These are phyloP conservation scores for Potamarius usumacintae DNA, from an alignment of 2,113 vertebrate genomes.

Conservation along the genomic window DNA sequence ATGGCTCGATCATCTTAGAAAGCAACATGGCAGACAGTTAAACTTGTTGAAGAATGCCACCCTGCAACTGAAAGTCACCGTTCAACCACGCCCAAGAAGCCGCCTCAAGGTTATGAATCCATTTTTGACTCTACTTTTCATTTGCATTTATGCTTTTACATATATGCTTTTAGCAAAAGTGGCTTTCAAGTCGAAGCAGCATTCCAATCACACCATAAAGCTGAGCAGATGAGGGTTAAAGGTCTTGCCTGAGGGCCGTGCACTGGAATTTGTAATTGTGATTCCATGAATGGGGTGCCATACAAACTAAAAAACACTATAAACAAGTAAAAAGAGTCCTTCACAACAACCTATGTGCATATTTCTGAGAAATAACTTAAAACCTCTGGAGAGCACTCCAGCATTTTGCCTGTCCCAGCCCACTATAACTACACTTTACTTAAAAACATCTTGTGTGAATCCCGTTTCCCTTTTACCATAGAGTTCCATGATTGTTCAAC, in stretches of 20 bases:
- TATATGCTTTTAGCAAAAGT: neutral
- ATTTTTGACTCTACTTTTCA: neutral
- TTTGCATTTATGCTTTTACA: neutral
- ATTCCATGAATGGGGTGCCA: neutral
- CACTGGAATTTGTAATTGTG: neutral
- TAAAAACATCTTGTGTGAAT: neutral
- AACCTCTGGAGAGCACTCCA: neutral
- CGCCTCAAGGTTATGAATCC: neutral
- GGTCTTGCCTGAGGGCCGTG: neutral
- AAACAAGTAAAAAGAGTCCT: too few relatives aligned
- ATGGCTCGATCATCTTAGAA: conserved; percentile 28
- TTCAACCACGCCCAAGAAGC: neutral
- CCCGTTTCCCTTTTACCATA: neutral
- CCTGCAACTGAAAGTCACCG: conserved; percentile 14
- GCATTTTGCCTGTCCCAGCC: neutral
- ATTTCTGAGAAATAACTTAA: neutral
- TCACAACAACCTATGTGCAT: neutral
- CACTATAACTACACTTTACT: neutral
- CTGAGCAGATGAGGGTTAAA: neutral
- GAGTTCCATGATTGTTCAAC: too few relatives aligned
- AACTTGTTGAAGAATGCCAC: conserved; percentile 37
- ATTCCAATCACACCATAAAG: neutral
- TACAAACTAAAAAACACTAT: too few relatives aligned
- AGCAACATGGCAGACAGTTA: conserved; percentile 16
- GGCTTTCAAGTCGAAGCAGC: neutral